phyloP scores from a whole-genome alignment of 2,888 invertebrate species.

The Candidula unifasciata region DNA sequence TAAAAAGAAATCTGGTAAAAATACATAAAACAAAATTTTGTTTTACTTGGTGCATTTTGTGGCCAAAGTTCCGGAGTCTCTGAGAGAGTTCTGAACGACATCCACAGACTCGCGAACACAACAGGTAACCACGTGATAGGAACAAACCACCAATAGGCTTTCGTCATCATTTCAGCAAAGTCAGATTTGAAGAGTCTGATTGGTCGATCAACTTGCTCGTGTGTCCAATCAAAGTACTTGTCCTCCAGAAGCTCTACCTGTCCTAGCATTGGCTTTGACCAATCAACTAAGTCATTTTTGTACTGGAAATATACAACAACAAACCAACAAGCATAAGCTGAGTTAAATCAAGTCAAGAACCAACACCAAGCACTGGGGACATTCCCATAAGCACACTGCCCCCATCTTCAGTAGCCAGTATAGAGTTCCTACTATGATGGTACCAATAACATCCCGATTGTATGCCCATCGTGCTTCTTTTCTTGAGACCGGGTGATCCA shows the following conservation, averaged over 20 bases:
- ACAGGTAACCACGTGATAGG: slow-evolving; percentile 73
- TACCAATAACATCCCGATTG: no score
- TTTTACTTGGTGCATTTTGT: slow-evolving; percentile 33
- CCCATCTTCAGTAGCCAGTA: no score
- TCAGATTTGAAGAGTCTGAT: slow-evolving; percentile 76
- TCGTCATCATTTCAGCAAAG: slow-evolving; percentile 69
- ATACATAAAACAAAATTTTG: background rate
- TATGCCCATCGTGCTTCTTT: no score
- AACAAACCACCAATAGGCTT: slow-evolving; percentile 72
- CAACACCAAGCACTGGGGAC: no score
- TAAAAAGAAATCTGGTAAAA: background rate
- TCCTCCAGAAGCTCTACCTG: slow-evolving; percentile 77
- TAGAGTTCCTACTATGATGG: no score
- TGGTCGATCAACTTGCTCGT: slow-evolving; percentile 77
- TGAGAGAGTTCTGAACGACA: slow-evolving; percentile 58
- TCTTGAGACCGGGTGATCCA: no score
- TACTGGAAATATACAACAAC: slow-evolving; percentile 12
- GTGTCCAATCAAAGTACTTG: slow-evolving; percentile 78
- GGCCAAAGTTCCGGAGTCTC: slow-evolving; percentile 44
- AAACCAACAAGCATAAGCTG: background rate
- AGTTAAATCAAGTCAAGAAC: no score
- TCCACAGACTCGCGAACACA: slow-evolving; percentile 55
- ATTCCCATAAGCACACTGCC: no score
- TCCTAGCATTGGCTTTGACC: slow-evolving; percentile 75
- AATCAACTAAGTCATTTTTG: slow-evolving; percentile 72